phyloP scores from a whole-genome alignment of 2,888 invertebrate species.

The Hipparchia sbordonii region DNA sequence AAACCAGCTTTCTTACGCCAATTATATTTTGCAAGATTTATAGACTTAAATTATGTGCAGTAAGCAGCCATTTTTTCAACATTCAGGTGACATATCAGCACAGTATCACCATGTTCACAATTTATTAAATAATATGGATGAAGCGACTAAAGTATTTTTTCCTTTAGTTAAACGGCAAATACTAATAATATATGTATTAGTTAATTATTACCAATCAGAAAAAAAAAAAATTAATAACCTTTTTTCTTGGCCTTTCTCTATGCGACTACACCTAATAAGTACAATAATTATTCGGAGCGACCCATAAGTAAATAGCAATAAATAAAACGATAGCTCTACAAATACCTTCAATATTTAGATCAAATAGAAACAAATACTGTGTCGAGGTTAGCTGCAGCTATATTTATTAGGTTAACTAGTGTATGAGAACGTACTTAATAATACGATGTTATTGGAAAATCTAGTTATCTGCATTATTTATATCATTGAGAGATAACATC shows the following conservation, averaged over 20 bases:
- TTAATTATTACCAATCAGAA: no score
- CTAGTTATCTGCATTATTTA: no score
- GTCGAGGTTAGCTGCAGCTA: neutral
- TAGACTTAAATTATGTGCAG: conserved; percentile 1
- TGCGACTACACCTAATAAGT: no score
- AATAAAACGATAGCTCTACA: neutral
- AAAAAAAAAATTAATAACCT: no score
- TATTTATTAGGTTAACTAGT: neutral
- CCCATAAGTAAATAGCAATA: neutral
- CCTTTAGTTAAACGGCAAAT: neutral
- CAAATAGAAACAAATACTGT: neutral
- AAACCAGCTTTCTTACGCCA: conserved; percentile 18
- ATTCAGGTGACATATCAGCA: neutral
- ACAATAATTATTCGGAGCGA: no score
- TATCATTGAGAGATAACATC: no score
- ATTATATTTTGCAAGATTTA: conserved; percentile 21
- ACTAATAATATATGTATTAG: no score
- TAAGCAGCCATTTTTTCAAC: neutral
- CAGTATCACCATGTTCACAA: neutral
- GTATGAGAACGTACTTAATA: no score
- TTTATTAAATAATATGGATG: neutral
- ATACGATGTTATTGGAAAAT: no score
- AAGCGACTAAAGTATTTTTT: neutral
- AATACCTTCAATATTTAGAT: neutral
- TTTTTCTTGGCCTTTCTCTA: no score